Percentiles rank a stretch among this genome's conserved stretches.
Conservation (phyloP, 2,888 invertebrate species). For the Patella caerulea region DNA sequence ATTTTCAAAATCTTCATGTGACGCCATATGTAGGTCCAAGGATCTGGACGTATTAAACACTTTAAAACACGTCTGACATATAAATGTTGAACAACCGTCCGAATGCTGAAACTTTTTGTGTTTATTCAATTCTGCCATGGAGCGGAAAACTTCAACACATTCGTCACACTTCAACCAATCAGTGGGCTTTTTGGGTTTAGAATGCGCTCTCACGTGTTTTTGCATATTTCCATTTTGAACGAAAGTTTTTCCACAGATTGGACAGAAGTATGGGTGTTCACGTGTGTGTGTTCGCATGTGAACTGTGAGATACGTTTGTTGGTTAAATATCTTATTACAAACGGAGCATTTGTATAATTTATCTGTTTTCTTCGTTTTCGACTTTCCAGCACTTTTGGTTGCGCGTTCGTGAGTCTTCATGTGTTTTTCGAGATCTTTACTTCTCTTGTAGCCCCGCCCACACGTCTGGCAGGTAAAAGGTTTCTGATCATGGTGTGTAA, state of each 20-base stretch:
- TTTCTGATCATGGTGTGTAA: not conserved
- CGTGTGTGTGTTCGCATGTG: not conserved
- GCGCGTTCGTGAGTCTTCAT: not conserved
- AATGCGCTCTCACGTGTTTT: not conserved
- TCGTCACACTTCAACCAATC: not conserved
- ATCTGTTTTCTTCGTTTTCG: not conserved
- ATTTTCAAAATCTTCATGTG: not conserved
- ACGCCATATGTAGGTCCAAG: not conserved
- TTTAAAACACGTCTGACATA: no score
- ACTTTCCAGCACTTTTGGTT: not conserved
- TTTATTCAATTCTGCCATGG: not conserved
- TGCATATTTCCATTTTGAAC: slow-evolving; percentile 3
- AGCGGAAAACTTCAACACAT: not conserved
- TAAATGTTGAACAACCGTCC: no score
- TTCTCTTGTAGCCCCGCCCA: not conserved
- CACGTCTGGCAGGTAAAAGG: not conserved
- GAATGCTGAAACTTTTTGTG: not conserved
- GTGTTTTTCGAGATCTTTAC: not conserved
- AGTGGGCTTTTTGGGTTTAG: not conserved
- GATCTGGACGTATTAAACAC: not conserved
- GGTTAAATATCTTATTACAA: not conserved
- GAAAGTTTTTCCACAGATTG: not conserved
- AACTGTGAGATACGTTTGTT: not conserved
- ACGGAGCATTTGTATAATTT: not conserved
- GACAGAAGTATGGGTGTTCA: not conserved